phyloP scores from a whole-genome alignment of 2,888 invertebrate genomes.

The Dolomedes plantarius region DNA sequence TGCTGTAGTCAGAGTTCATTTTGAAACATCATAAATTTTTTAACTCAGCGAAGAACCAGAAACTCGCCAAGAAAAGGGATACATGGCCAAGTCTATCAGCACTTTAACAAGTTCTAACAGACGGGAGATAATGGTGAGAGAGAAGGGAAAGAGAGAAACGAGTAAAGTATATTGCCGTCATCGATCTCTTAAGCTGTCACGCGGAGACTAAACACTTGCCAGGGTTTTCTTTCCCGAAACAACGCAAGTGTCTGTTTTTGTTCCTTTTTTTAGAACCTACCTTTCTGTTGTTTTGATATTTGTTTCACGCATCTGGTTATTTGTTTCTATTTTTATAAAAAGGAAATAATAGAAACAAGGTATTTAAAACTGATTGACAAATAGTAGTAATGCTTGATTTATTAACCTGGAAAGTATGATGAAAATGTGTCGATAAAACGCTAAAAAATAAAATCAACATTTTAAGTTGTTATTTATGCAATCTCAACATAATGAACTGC shows the following conservation, averaged over 20 bases:
- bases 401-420: too few relatives aligned
- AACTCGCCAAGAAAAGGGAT: neutral
- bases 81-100: neutral
- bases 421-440: too few relatives aligned
- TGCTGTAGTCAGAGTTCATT: too few relatives aligned
- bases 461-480: too few relatives aligned
- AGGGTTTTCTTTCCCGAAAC: conserved; percentile 27
- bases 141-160: conserved; percentile 7
- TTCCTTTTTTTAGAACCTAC: neutral
- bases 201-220: conserved; percentile 65
- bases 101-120: neutral
- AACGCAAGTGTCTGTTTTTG: neutral
- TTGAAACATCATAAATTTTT: too few relatives aligned
- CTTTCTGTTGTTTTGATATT: neutral
- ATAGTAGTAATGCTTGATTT: too few relatives aligned
- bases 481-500: too few relatives aligned
- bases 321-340: neutral
- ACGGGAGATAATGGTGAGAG: neutral
- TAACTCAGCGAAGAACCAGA: too few relatives aligned
- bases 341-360: too few relatives aligned
- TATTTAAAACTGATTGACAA: too few relatives aligned
- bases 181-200: conserved; percentile 62
- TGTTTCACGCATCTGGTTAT: neutral
- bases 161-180: conserved; percentile 50
- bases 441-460: too few relatives aligned